These are phyloP conservation scores for Tetraneura akinire DNA, from an alignment of 1,140 invertebrate species.

Conservation along the genomic window DNA sequence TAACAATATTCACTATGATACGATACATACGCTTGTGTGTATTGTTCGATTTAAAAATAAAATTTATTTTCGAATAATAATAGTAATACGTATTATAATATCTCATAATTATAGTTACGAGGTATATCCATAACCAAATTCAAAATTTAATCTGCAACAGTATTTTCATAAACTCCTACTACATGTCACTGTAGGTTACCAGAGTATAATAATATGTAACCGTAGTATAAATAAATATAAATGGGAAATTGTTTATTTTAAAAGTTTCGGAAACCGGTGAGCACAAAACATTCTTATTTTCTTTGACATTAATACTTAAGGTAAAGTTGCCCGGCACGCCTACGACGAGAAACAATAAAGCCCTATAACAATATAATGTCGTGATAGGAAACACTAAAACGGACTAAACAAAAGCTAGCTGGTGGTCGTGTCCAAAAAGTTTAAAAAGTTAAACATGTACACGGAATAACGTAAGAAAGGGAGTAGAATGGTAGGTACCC, in stretches of 20 bases:
- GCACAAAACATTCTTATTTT: background rate
- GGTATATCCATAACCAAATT: too few relatives aligned
- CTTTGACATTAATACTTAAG: background rate
- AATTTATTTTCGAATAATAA: too few relatives aligned
- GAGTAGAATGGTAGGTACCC: background rate
- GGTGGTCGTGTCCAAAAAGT: conserved; percentile 3
- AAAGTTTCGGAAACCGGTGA: background rate
- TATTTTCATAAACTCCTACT: too few relatives aligned
- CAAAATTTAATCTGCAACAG: too few relatives aligned
- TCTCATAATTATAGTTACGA: too few relatives aligned
- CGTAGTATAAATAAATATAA: too few relatives aligned
- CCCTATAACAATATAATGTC: background rate
- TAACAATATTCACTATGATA: background rate
- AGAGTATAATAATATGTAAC: too few relatives aligned
- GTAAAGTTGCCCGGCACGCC: background rate
- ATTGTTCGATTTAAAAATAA: too few relatives aligned
- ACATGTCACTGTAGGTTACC: too few relatives aligned
- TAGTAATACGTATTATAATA: too few relatives aligned
- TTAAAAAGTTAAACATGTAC: background rate
- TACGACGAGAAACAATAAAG: background rate
- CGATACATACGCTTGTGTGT: background rate
- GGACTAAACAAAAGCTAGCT: background rate
- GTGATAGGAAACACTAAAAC: conserved; percentile 11
- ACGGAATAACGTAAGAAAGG: background rate
- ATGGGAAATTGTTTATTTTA: background rate